phyloP scores from a whole-genome alignment of 2,888 invertebrate species.

The Plebejus anna region DNA sequence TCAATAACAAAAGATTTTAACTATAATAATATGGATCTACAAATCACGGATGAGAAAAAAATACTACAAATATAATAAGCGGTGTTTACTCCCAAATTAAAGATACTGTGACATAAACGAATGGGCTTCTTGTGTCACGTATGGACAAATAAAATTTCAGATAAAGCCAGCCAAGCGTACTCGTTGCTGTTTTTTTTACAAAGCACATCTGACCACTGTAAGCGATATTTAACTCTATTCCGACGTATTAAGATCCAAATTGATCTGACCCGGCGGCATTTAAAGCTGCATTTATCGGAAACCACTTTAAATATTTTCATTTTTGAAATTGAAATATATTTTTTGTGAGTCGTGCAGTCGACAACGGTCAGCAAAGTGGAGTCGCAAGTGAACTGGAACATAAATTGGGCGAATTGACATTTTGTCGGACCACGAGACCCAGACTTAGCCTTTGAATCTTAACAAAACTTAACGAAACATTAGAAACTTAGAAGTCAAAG shows the following conservation, averaged over 20 bases:
- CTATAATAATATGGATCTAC: too few relatives aligned
- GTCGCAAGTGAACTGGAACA: slow-evolving; percentile 12
- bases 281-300: slow-evolving; percentile 13
- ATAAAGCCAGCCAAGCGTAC: slow-evolving; percentile 17
- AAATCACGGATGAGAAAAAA: too few relatives aligned
- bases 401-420: slow-evolving; percentile 11
- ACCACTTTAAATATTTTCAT: slow-evolving; percentile 22
- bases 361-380: slow-evolving; percentile 3
- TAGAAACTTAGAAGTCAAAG: background rate
- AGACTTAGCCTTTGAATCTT: background rate
- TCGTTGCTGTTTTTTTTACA: slow-evolving; percentile 4
- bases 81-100: too few relatives aligned
- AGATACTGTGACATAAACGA: background rate
- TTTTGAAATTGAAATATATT: slow-evolving; percentile 22
- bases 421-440: background rate
- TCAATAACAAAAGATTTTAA: too few relatives aligned
- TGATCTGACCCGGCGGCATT: background rate
- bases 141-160: slow-evolving; percentile 12
- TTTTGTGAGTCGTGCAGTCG: slow-evolving; percentile 14
- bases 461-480: background rate
- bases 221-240: background rate
- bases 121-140: slow-evolving; percentile 5
- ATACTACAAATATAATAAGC: too few relatives aligned
- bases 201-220: background rate
- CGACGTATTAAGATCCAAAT: background rate